Conservation (phyloP, 2,113 vertebrate genomes). For the Gadus macrocephalus region DNA sequence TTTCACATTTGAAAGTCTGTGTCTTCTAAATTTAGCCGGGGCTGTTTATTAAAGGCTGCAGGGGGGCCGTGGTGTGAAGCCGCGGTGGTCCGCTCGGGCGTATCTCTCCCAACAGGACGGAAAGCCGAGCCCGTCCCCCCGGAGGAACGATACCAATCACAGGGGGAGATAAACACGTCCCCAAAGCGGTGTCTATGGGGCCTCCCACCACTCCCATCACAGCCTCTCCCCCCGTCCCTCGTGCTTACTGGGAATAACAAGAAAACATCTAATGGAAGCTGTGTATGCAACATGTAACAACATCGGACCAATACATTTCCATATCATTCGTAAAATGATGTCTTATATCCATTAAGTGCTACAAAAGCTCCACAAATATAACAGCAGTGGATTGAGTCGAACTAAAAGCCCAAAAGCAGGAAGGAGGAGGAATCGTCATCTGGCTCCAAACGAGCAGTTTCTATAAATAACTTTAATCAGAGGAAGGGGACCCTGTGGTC, state of each 20-base stretch:
- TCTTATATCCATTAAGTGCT: no score
- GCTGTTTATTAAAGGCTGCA: slow-evolving; percentile 22
- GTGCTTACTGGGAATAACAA: no score
- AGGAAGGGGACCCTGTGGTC: slow-evolving; percentile 53
- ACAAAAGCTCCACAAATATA: no score
- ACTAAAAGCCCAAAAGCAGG: slow-evolving; percentile 8
- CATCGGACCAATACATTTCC: no score
- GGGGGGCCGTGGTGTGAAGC: slow-evolving; percentile 19
- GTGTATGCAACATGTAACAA: no score
- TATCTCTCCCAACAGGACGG: neutral
- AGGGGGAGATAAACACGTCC: no score
- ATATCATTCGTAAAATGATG: no score
- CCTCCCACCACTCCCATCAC: no score
- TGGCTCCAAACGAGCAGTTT: slow-evolving; percentile 34
- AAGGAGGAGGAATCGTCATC: slow-evolving; percentile 31
- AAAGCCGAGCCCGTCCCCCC: neutral
- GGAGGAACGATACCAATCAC: neutral
- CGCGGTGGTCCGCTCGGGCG: slow-evolving; percentile 24
- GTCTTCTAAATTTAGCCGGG: slow-evolving; percentile 28
- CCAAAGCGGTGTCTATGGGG: no score
- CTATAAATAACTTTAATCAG: slow-evolving; percentile 64
- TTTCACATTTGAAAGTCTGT: slow-evolving; percentile 22
- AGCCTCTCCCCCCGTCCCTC: no score
- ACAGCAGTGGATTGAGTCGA: no score
- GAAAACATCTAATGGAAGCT: no score